Evolutionary conservation across 2,113 vertebrate species (phyloP).

Genomic region (Proterorhinus semilunaris): DNA sequence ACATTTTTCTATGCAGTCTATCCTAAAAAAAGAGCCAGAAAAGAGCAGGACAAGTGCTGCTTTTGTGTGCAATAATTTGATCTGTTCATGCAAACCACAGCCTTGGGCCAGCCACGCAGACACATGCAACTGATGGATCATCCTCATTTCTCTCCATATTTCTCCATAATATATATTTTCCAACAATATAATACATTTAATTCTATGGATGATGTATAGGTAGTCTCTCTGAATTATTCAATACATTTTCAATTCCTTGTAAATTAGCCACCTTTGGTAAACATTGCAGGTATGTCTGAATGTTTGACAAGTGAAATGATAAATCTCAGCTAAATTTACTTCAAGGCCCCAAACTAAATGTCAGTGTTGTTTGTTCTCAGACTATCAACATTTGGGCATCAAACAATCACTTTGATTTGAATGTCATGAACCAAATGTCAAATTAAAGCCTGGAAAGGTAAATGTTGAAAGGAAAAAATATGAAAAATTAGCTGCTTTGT

Average conservation of each 20-base stretch:
- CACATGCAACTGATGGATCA: slow-evolving; percentile 24
- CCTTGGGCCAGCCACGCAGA: neutral
- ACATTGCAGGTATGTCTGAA: neutral
- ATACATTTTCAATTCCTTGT: neutral
- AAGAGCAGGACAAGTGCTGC: slow-evolving; percentile 7
- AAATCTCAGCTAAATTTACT: slow-evolving; percentile 13
- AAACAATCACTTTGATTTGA: slow-evolving; percentile 8
- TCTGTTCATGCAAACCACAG: slow-evolving; percentile 27
- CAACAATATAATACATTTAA: neutral
- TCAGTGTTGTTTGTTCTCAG: slow-evolving; percentile 34
- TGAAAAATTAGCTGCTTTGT: neutral
- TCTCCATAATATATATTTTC: neutral
- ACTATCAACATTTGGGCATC: slow-evolving; percentile 17
- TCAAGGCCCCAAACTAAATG: slow-evolving; percentile 10
- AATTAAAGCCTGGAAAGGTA: neutral
- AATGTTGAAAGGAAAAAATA: neutral
- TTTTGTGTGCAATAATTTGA: slow-evolving; percentile 21
- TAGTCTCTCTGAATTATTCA: neutral
- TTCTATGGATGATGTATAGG: neutral
- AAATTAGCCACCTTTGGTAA: neutral
- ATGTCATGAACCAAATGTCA: slow-evolving; percentile 1
- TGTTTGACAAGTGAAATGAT: slow-evolving; percentile 6
- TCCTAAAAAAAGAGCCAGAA: neutral
- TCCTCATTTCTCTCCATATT: neutral
- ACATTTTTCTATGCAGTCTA: neutral